Base-by-base conservation (phyloP, 2,888 invertebrate genomes). In the Artemia sinica region DNA sequence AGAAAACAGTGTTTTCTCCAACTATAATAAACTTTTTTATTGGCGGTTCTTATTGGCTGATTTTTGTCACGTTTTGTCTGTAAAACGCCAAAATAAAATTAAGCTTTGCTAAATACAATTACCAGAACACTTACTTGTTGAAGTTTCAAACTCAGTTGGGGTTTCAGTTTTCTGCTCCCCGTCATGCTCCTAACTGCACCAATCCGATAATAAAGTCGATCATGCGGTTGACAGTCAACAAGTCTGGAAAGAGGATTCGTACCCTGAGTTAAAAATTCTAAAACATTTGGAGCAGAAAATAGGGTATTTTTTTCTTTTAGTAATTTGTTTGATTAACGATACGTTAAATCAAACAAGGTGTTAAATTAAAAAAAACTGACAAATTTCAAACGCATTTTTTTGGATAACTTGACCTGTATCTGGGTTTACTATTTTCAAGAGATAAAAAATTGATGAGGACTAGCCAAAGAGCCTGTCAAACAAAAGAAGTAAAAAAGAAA, bases 131-230 rank as follows among this genome's bases (percentile, higher is more conserved):
- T 74, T 74, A 82, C 82, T 76, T 81, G 77, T 74, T 79, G 77
- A 52, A 83, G 77, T 69, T 79, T 78, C 9, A 77, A 74, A 69
- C 76, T 77, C 63, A 82, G 77, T 66, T 76, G 74, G 0, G 82
- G 81, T 72, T 78, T 74, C 72, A 79, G 75, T 75, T 79, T 77
- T 68, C 77, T 75, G 50, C 80, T 78, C 14, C 82, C 83, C 5
- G 80, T 78, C 71, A 83, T 72, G 67, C 75, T 76, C 9, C 82
- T 75, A 58, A 80, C 78, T 50, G 82, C 83, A 69, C 81, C 81
- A 71, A 84, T 82, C 12, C 83, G 78, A 75, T 84, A 84, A 82
- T 82, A 84, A 72, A 82, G 78, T 10, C 81, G 77, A 58, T 80
- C 79, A 73, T 82, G 82, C 0, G 79, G 77, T 72, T 78, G 77